phyloP scores from a whole-genome alignment of 1,140 invertebrate species.

The Pomacea maculata region DNA sequence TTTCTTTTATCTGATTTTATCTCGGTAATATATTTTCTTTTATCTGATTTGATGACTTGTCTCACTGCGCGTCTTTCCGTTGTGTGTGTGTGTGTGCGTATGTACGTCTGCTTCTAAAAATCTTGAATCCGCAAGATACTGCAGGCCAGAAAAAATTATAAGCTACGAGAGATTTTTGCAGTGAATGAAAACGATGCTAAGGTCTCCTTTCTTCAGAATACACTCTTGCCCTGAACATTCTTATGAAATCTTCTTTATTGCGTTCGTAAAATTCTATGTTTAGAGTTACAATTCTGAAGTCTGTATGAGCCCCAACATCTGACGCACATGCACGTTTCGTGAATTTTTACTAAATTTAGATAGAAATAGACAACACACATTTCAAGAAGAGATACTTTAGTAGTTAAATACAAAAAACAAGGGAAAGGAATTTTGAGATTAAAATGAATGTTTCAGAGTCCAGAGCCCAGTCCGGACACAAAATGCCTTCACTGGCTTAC shows the following conservation, averaged over 20 bases:
- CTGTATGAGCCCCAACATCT: neutral
- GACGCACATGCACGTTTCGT: neutral
- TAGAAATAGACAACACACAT: too few relatives aligned
- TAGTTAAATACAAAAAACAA: too few relatives aligned
- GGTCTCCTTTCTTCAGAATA: neutral
- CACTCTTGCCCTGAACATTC: neutral
- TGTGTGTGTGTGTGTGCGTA: conserved; percentile 6
- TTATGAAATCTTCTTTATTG: neutral
- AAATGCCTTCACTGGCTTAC: too few relatives aligned
- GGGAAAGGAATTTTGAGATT: too few relatives aligned
- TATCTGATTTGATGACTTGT: neutral
- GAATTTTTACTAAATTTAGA: neutral
- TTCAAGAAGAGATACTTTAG: too few relatives aligned
- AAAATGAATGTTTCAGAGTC: too few relatives aligned
- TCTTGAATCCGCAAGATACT: too few relatives aligned
- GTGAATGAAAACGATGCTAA: neutral
- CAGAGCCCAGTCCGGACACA: too few relatives aligned
- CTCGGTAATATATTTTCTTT: neutral
- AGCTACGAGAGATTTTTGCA: neutral
- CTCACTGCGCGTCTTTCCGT: neutral
- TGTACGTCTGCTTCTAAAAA: neutral
- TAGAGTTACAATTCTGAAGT: neutral
- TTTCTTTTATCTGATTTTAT: neutral
- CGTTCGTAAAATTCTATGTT: neutral
- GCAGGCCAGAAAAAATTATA: too few relatives aligned